Base-by-base conservation (phyloP, 2,797 vertebrate species). In the Odontamblyopus rebecca region DNA sequence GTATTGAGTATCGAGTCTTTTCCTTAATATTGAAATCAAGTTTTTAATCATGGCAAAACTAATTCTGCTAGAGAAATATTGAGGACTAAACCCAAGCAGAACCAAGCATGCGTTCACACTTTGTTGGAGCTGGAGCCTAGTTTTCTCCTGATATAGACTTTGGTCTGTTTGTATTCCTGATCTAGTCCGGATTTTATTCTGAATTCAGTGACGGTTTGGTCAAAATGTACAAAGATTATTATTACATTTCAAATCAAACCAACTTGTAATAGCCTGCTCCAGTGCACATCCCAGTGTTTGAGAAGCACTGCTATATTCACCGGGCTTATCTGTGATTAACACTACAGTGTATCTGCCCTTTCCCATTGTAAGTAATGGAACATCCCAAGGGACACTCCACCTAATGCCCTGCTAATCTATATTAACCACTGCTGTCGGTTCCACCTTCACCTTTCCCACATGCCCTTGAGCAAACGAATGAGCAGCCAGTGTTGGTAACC, bases 241-340 rank as follows among this genome's bases (percentile, higher is more conserved):
- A 38, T 13, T 48, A 48, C 44, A 48, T 48, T 48, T 48, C 2
- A 11, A 29, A 29, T 16, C 2, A 30, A 60, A 16, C 26, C 5
- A 18, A 12, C 16, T 18, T 38, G 61, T 62, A n/a, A 19, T 3
- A 5, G 16, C 30, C 7, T 15, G 5, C 13, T 3, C 6, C 30
- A 1, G 18, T 19, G 12, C n/a, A 19, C 53, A 23, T 7, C 29
- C 60, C 60, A 61, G 18, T 35, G 30, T 30, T 65, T 65, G n/a
- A 48, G 23, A 65, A 35, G 29, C 15, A 3, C 41, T 12, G 63
- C n/a, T 61, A 44, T 50, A 11, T 50, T 61, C 44, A 15, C 41
- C 35, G 23, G 44, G 2, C 1, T 41, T 64, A 11, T 51, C 56
- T 64, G 70, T 71, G 70, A 77, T 80, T 71, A 79, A 54, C n/a